Evolutionary conservation across 2,113 vertebrate genomes (phyloP), one percentile per base, ranked within the genome.

Genomic region (Steatornis caripensis): DNA sequence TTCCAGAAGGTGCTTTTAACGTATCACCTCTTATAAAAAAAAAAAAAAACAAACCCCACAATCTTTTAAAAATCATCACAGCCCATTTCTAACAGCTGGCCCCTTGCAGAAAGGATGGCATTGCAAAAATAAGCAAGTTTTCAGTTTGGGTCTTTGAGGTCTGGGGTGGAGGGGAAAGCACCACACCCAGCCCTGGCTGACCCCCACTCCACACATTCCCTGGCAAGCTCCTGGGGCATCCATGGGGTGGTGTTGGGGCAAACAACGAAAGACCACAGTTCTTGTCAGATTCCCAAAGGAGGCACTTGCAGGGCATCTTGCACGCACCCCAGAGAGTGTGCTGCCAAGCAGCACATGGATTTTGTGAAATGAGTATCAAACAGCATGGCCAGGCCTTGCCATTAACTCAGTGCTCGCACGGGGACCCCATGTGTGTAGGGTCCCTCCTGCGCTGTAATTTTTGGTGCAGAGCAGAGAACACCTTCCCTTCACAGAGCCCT

Each of bases 181-280:
- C 24, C 7, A 6, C 24, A 12, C 13, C 8, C 39, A 57, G 74
- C 43, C 49, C 43, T 49, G 32, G 49, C 41, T 84, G 80, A 13
- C 55, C 46, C 34, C 18, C 18, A 7, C 22, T 43, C 32, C 1
- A 0, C 45, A 8, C 19, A 39, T n/a, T n/a, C 41, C 55, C 27
- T 4, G 9, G 32, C 16, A 49, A 15, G 27, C 34, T 54, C 39
- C 45, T n/a, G n/a, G n/a, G n/a, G n/a, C 20, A 30, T 30, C 41
- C 14, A 11, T 2, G 2, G 21, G n/a, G 26, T 20, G 27, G 19
- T 6, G 5, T 10, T 30, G 55, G 65, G 43, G 3, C 72, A 20
- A 2, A 0, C 6, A 1, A 30, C 43, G 0, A 1, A 45, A 53
- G 68, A 32, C 51, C 37, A 46, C 48, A 0, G 0, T 22, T 69